phyloP scores from a whole-genome alignment of 2,113 vertebrate genomes.

The Colinus virginianus region DNA sequence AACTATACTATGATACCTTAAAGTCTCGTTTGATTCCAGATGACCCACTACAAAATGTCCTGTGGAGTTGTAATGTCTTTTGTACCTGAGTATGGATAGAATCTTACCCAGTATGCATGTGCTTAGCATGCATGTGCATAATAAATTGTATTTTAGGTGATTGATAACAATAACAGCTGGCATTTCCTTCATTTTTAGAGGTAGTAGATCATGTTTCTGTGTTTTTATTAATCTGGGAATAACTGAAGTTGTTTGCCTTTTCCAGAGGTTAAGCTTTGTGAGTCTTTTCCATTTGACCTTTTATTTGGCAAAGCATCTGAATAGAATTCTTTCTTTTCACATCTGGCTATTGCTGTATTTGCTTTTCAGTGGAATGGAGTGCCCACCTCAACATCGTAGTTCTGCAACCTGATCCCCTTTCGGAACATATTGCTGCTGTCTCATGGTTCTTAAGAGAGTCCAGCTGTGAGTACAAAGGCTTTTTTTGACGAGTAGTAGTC shows the following conservation, averaged over 20 bases:
- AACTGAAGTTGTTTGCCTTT: background rate
- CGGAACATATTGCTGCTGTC: slow-evolving; percentile 90
- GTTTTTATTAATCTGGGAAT: background rate
- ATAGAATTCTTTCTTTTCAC: background rate
- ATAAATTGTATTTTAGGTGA: background rate
- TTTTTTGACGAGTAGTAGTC: slow-evolving; percentile 3
- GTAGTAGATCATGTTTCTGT: background rate
- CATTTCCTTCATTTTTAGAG: background rate
- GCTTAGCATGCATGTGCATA: background rate
- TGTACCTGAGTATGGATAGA: background rate
- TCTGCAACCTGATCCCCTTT: slow-evolving; percentile 86
- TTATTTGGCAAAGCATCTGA: background rate
- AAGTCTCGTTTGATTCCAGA: background rate
- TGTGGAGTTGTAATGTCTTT: background rate
- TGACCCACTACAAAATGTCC: background rate
- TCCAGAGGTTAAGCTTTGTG: background rate
- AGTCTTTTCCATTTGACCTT: background rate
- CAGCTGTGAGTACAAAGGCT: slow-evolving; percentile 85
- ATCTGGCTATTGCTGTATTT: background rate
- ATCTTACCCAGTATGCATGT: background rate
- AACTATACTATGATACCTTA: background rate
- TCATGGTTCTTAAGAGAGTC: slow-evolving; percentile 77
- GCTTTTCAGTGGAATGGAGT: slow-evolving; percentile 91
- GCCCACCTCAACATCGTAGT: slow-evolving; percentile 82
- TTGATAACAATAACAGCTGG: fast-evolving